Evolutionary conservation across 2,113 vertebrate species (phyloP), one percentile per base, ranked within the genome.

Genomic region (Syrmaticus mikado): DNA sequence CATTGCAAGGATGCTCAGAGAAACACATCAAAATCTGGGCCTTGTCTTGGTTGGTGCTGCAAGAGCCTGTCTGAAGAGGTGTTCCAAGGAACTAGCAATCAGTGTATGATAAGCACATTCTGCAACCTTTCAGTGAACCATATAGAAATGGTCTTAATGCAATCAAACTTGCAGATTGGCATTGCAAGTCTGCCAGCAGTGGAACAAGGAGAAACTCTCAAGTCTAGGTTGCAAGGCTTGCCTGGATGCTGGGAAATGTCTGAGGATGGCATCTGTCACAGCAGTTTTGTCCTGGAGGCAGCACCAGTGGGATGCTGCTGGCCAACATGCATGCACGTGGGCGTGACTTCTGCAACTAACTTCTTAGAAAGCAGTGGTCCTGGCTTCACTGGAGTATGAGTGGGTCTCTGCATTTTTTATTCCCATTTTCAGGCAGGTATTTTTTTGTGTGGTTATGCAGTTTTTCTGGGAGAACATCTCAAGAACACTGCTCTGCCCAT

Each of bases 31-130:
- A 6, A 19, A 9, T 11, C 25, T 4, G 15, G 74, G 6, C 15
- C 21, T 25, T 8, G n/a, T 13, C 8, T 10, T 10, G 40, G 28
- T 2, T 5, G 7, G 8, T 7, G 57, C 48, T 71, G 43, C 30
- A 21, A 0, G 18, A 32, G 25, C 21, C 22, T 24, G 3, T 8
- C 38, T 4, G 18, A 22, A 8, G 18, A 5, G 5, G 1, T 2
- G 1, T 43, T 30, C 10, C 43, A 3, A 13, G 38, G 16, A 30
- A 3, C 17, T 4, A 28, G 22, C 16, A 24, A 12, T 6, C 46
- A n/a, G 36, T 1, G 0, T 27, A 3, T 8, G 13, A 1, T 24
- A n/a, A 72, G 13, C 18, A 62, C 9, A 0, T 32, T 17, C 62
- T 36, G 38, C 36, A 40, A 2, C n/a, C 22, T 45, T 32, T 30